A percentile compares a stretch with the other conserved stretches of the same genome.
Evolutionary conservation across 1,140 invertebrate species (phyloP).

Genomic region (Drosophila nasuta): DNA sequence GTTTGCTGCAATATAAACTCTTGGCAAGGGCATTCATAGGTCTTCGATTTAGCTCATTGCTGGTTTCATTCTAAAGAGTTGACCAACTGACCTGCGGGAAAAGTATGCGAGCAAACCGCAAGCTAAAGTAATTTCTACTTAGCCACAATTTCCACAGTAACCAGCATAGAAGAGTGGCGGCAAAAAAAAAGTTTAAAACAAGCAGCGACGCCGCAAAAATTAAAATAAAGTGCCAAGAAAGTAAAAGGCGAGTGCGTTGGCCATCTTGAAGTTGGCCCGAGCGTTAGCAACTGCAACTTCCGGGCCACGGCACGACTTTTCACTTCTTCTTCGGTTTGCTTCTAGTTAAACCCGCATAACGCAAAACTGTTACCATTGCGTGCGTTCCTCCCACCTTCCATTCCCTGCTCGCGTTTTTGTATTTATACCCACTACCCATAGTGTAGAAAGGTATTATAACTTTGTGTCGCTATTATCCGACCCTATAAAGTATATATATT

Average conservation of each 20-base stretch:
- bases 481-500: no score
- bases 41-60: not conserved
- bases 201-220: slow-evolving; percentile 59
- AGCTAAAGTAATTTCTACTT: slow-evolving; percentile 72
- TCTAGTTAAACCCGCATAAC: slow-evolving; percentile 1
- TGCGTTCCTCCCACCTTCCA: not conserved
- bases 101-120: slow-evolving; percentile 54
- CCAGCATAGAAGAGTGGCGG: slow-evolving; percentile 45
- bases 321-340: slow-evolving; percentile 1
- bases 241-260: slow-evolving; percentile 72
- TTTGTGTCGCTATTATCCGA: no score
- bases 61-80: not conserved
- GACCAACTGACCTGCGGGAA: slow-evolving; percentile 49
- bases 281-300: slow-evolving; percentile 36
- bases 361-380: slow-evolving; percentile 47
- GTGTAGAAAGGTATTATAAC: no score
- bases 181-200: slow-evolving; percentile 56
- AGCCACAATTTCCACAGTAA: slow-evolving; percentile 64
- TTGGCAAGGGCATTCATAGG: not conserved
- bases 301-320: slow-evolving; percentile 17
- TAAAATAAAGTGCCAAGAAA: slow-evolving; percentile 82
- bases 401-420: not conserved
- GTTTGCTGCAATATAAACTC: not conserved
- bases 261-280: slow-evolving; percentile 53
- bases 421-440: no score